Conservation (phyloP, 2,888 invertebrate genomes). For the Helobdella robusta region DNA sequence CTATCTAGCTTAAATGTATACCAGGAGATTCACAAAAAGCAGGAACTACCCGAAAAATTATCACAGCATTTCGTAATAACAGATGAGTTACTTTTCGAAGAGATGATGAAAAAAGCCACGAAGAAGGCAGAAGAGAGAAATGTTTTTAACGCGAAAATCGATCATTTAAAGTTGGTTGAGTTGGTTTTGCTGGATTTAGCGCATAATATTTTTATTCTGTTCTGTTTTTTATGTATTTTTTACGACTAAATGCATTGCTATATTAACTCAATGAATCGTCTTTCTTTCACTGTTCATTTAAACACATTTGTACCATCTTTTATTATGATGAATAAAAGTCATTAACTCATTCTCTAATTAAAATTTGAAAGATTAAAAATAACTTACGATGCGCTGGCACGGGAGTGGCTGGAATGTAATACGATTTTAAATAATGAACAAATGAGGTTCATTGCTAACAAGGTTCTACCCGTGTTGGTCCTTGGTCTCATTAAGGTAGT, state of each 20-base stretch:
- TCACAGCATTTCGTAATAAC: background rate
- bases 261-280: too few species aligned
- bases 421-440: conserved; percentile 36
- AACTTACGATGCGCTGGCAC: conserved; percentile 1
- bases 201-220: too few species aligned
- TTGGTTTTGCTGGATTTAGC: too few species aligned
- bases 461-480: conserved; percentile 47
- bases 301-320: too few species aligned
- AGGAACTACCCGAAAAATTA: too few species aligned
- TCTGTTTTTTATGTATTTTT: too few species aligned
- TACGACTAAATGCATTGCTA: too few species aligned
- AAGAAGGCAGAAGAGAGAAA: background rate
- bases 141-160: background rate
- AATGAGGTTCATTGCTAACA: conserved; percentile 45
- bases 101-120: background rate
- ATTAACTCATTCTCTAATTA: too few species aligned
- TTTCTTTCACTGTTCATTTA: too few species aligned
- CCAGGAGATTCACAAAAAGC: too few species aligned
- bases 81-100: background rate
- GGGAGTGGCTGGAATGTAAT: conserved; percentile 8
- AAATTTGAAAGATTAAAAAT: background rate
- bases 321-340: too few species aligned
- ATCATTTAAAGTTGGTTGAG: background rate
- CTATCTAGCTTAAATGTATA: too few species aligned
- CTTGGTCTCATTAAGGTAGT: conserved; percentile 43